Evolutionary conservation across 2,797 vertebrate species (phyloP).

Genomic region (Tenualosa thibaudeaui): DNA sequence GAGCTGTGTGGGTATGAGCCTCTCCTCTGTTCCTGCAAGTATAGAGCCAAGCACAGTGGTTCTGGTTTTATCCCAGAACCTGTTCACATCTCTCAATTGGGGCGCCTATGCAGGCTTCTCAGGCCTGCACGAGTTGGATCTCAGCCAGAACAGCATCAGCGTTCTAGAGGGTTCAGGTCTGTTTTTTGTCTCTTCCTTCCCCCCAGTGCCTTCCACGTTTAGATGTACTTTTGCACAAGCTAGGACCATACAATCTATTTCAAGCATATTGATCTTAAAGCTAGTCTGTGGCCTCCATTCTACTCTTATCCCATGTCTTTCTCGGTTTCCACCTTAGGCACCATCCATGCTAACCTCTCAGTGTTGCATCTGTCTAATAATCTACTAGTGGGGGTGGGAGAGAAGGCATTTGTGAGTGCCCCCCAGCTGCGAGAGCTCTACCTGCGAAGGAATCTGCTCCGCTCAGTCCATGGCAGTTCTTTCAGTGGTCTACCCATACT

Average conservation of each 20-base stretch:
- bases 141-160: conserved; percentile 58
- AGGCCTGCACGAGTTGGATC: conserved; percentile 67
- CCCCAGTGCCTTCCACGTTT: neutral
- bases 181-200: neutral
- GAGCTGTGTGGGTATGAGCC: conserved; percentile 61
- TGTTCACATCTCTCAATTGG: conserved; percentile 65
- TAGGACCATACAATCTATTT: too few relatives aligned
- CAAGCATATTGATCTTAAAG: neutral
- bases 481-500: conserved; percentile 65
- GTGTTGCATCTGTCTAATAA: conserved; percentile 67
- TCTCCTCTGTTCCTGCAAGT: conserved; percentile 49
- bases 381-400: conserved; percentile 51
- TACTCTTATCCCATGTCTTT: neutral
- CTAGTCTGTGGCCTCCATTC: neutral
- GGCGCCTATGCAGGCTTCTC: conserved; percentile 44
- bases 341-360: conserved; percentile 53
- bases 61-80: conserved; percentile 64
- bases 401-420: conserved; percentile 55
- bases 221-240: neutral
- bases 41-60: conserved; percentile 57
- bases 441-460: conserved; percentile 64
- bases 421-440: conserved; percentile 62
- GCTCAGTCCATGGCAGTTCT: conserved; percentile 52
- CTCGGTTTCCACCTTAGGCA: conserved; percentile 37
- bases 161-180: conserved; percentile 38